Evolutionary conservation across 1,140 invertebrate species (phyloP).

Genomic region (Heliconius hewitsoni): DNA sequence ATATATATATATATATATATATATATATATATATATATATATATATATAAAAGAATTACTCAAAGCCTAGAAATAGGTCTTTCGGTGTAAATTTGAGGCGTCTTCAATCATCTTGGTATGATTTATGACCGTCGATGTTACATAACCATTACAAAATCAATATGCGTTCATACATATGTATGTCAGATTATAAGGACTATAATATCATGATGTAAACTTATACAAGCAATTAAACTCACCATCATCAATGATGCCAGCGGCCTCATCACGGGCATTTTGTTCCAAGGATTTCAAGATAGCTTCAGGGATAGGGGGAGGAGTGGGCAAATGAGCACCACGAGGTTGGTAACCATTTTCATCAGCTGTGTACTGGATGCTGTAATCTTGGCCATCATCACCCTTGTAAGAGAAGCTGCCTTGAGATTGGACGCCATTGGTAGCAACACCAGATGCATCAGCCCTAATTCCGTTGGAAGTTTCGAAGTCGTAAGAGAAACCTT

Average conservation of each 20-base stretch:
- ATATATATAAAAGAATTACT: neutral
- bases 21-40: too few relatives aligned
- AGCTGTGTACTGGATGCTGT: slow-evolving; percentile 86
- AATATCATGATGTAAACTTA: slow-evolving; percentile 11
- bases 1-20: too few relatives aligned
- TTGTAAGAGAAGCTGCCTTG: slow-evolving; percentile 85
- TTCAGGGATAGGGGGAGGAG: slow-evolving; percentile 85
- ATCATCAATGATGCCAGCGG: slow-evolving; percentile 75
- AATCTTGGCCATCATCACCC: slow-evolving; percentile 84
- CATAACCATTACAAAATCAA: slow-evolving; percentile 12
- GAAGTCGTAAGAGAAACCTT: slow-evolving; percentile 74
- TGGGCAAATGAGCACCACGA: slow-evolving; percentile 84
- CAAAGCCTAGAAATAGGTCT: neutral
- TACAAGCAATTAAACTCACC: slow-evolving; percentile 52
- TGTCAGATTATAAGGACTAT: slow-evolving; percentile 1
- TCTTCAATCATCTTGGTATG: slow-evolving; percentile 3
- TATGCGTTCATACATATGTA: neutral
- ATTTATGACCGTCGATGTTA: slow-evolving; percentile 16
- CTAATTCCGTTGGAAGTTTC: slow-evolving; percentile 75
- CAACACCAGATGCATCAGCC: slow-evolving; percentile 69
- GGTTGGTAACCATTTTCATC: slow-evolving; percentile 82
- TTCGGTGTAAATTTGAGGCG: neutral
- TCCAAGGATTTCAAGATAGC: slow-evolving; percentile 84
- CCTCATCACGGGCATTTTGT: slow-evolving; percentile 80
- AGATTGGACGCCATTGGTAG: slow-evolving; percentile 82